Percentiles rank a stretch among this genome's conserved stretches.
Evolutionary conservation across 2,797 vertebrate genomes (phyloP).

Genomic region (Tapirus indicus): DNA sequence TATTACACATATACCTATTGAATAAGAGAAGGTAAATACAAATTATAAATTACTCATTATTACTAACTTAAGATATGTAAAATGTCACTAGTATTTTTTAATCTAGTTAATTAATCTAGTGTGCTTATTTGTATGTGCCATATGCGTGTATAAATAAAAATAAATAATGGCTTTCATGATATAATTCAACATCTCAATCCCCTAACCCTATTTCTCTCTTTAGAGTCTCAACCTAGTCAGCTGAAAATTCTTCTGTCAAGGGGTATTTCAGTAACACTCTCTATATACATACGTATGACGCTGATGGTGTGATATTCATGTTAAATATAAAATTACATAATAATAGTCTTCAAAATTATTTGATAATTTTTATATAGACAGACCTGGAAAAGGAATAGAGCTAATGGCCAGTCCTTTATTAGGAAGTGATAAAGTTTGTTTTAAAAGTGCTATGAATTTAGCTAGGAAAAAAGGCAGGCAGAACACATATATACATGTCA

Average conservation of each 20-base stretch:
- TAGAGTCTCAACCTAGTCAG: slow-evolving; percentile 28
- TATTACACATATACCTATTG: neutral
- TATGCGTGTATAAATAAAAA: slow-evolving; percentile 44
- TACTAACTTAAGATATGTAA: slow-evolving; percentile 52
- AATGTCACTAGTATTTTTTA: neutral
- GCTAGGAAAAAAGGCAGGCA: slow-evolving; percentile 53
- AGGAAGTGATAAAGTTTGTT: slow-evolving; percentile 32
- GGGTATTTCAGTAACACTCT: neutral
- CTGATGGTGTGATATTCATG: neutral
- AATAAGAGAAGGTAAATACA: neutral
- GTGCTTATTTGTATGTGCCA: slow-evolving; percentile 8
- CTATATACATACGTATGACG: neutral
- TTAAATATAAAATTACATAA: slow-evolving; percentile 47
- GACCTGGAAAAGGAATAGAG: neutral
- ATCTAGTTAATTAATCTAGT: slow-evolving; percentile 26
- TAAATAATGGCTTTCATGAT: neutral
- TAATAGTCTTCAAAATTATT: slow-evolving; percentile 13
- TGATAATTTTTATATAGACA: slow-evolving; percentile 42
- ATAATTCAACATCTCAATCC: slow-evolving; percentile 16
- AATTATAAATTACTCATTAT: slow-evolving; percentile 6
- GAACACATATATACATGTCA: neutral
- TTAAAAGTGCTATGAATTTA: slow-evolving; percentile 44
- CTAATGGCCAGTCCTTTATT: neutral
- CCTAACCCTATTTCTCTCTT: neutral
- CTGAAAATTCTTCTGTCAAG: slow-evolving; percentile 29